Conservation (phyloP, 2,113 vertebrate species). For the Tauraco erythrolophus region DNA sequence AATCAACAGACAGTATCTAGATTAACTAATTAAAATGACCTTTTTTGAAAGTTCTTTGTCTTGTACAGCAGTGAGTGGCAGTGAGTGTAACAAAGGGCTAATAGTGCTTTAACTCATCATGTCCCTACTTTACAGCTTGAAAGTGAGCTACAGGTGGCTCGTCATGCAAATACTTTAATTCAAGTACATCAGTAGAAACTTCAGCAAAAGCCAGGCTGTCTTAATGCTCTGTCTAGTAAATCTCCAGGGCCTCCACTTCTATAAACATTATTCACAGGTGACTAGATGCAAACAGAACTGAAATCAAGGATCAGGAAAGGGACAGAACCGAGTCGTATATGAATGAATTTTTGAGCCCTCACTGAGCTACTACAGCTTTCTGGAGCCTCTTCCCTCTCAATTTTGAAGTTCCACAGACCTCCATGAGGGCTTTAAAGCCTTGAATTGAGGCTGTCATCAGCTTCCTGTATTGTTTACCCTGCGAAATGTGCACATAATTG, state of each 20-base stretch:
- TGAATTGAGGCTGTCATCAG: not conserved
- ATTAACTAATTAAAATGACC: not conserved
- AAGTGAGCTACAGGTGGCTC: not conserved
- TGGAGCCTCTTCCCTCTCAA: not conserved
- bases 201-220: not conserved
- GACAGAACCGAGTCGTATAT: accelerated
- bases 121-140: not conserved
- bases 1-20: not conserved
- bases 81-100: not conserved
- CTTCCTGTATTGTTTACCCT: not conserved
- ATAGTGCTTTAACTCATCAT: not conserved
- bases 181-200: not conserved
- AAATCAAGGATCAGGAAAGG: not conserved
- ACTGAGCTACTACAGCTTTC: not conserved
- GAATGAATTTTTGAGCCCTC: not conserved
- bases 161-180: not conserved
- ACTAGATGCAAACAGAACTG: not conserved
- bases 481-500: not conserved
- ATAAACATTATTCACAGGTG: not conserved
- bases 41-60: not conserved
- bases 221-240: not conserved
- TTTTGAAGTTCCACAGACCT: not conserved
- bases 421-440: not conserved
- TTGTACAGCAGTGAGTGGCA: not conserved
- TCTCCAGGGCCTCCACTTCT: not conserved